Evolutionary conservation across 2,113 vertebrate species (phyloP).

Genomic region (Mesembrinibis cayennensis): DNA sequence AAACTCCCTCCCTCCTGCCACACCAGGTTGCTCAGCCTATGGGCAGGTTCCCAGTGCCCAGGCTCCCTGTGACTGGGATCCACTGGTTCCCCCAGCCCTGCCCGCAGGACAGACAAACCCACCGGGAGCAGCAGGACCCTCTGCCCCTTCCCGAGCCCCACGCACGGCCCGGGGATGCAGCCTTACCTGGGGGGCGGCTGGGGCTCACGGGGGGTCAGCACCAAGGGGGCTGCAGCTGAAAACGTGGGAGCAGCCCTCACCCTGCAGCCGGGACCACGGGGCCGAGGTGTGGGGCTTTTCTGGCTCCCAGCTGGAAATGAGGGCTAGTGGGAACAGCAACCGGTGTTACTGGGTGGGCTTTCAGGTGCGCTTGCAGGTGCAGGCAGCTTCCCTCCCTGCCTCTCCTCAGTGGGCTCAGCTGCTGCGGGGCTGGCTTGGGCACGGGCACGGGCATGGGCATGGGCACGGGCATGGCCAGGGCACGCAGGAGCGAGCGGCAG

Average conservation of each 20-base stretch:
- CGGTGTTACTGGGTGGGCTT: fast-evolving
- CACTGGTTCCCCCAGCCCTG: background rate
- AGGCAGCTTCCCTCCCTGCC: background rate
- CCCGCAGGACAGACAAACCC: background rate
- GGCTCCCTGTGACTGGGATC: fast-evolving
- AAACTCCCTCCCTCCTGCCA: background rate
- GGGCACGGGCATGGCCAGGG: background rate
- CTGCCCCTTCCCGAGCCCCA: background rate
- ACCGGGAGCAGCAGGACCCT: fast-evolving
- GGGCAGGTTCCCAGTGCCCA: background rate
- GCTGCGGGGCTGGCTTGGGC: fast-evolving
- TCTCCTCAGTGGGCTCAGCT: background rate
- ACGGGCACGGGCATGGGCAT: background rate
- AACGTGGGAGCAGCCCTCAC: fast-evolving
- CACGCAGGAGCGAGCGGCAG: background rate
- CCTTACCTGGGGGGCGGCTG: background rate
- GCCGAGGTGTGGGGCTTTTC: background rate
- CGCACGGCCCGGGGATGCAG: fast-evolving
- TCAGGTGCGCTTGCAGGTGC: background rate
- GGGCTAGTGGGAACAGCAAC: background rate
- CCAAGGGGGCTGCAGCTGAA: background rate
- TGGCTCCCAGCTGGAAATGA: background rate
- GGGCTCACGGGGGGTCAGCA: fast-evolving
- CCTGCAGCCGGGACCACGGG: fast-evolving
- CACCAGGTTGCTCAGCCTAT: fast-evolving